phyloP scores from a whole-genome alignment of 2,797 vertebrate species.

The Sebastiscus tertius region DNA sequence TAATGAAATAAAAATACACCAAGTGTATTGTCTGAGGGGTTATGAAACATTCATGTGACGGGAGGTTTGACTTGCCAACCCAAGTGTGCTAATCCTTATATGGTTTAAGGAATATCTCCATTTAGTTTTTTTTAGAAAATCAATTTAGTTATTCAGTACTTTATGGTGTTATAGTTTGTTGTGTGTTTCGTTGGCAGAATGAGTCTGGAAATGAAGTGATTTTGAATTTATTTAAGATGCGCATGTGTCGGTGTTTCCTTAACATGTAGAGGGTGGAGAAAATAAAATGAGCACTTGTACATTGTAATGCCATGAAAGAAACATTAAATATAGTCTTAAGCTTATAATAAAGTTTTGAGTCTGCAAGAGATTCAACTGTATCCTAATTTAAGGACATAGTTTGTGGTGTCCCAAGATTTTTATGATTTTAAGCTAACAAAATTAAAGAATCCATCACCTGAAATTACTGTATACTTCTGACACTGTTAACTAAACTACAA shows the following conservation, averaged over 20 bases:
- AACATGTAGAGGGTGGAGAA: not conserved
- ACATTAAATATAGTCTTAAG: not conserved
- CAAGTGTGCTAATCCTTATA: not conserved
- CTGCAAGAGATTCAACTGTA: not conserved
- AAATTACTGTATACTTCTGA: not conserved
- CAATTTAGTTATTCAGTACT: not conserved
- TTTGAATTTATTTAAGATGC: not conserved
- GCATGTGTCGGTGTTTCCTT: not conserved
- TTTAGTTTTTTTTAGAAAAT: not conserved
- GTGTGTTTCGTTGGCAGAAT: not conserved
- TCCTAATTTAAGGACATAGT: not conserved
- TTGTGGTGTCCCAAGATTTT: not conserved
- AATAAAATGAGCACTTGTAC: not conserved
- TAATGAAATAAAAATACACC: constrained; percentile 27
- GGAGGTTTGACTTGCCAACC: not conserved
- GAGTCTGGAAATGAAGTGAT: not conserved
- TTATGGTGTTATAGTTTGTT: not conserved
- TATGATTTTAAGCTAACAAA: not conserved
- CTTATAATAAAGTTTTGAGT: not conserved
- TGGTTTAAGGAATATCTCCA: not conserved
- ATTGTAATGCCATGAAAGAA: not conserved
- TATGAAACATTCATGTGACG: constrained; percentile 24
- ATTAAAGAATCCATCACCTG: not conserved
- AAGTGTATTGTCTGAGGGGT: constrained; percentile 6
- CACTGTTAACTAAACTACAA: not conserved